Base-by-base conservation (phyloP, 2,888 invertebrate genomes). In the Ptychoptera contaminata region DNA sequence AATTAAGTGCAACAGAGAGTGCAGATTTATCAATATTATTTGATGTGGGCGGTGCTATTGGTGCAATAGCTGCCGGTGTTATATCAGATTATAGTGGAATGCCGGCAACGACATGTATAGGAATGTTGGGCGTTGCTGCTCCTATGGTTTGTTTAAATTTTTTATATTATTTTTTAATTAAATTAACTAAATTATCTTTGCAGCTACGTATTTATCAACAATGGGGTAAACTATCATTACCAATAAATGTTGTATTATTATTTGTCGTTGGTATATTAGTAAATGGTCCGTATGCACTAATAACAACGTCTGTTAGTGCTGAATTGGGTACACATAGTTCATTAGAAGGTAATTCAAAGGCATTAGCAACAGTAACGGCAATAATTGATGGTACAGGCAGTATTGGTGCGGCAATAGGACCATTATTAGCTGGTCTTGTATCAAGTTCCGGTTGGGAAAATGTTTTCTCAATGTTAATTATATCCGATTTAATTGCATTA, bases 321-420 rank as follows among this genome's bases (percentile, higher is more conserved):
- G 94, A 96, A 60, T 70, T 96, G 7, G 92, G 96, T 12, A 85
- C 88, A 0, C 92, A 93, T 68, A 74, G 79, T 51, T 82, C 82
- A 48, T 68, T 94, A 44, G 77, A 81, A 43, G 87, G 87, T 2
- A 88, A 86, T 65, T 68, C 88, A 0, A 84, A 82, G 59, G 96
- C 94, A 6, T 64, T 96, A 47, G 93, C 96, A 8, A 96, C 96
- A 0, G 94, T 96, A n/a, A 91, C 94, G 0, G 91, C 94, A 16
- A 93, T 96, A 54, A 94, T 96, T 39, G 96, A 96, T 65, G 96
- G 96, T 39, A 94, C 94, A 0, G 94, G 96, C 8, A 63, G 63
- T 2, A 61, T 67, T 48, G 88, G 94, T 45, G 94, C 94, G 39
- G 94, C 94, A 1, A 71, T 94, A 15, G 94, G 96, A 0, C 96